Conservation (phyloP, 2,888 invertebrate species). For the Polydrusus tereticollis region DNA sequence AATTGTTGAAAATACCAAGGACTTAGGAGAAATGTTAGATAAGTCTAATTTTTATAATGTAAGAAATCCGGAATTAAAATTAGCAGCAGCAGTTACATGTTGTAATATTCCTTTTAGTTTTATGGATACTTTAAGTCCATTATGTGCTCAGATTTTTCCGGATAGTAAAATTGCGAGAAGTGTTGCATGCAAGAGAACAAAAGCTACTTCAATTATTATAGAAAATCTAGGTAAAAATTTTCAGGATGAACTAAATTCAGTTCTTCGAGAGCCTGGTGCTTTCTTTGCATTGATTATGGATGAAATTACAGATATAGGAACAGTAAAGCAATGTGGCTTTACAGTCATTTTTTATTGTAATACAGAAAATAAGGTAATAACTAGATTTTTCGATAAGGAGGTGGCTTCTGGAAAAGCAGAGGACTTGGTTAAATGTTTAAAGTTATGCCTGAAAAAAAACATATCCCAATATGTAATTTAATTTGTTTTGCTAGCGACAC, state of each 20-base stretch:
- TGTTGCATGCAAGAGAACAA: neutral
- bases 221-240: neutral
- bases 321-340: slow-evolving; percentile 1
- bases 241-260: neutral
- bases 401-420: neutral
- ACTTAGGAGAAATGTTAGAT: neutral
- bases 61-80: neutral
- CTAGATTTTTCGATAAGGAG: neutral
- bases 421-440: neutral
- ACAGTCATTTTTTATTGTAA: slow-evolving; percentile 16
- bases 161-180: neutral
- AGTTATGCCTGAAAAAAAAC: neutral
- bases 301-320: neutral
- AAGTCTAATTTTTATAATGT: neutral
- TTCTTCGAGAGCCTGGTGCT: neutral
- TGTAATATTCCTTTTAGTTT: neutral
- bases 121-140: neutral
- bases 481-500: slow-evolving; percentile 57
- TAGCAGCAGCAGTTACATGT: neutral
- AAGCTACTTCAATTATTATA: neutral
- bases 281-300: slow-evolving; percentile 1
- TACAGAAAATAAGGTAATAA: neutral
- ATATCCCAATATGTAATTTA: slow-evolving; percentile 41
- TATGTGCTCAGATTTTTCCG: neutral
- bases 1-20: neutral